Evolutionary conservation across 2,888 invertebrate genomes (phyloP).

Genomic region (Patella depressa): DNA sequence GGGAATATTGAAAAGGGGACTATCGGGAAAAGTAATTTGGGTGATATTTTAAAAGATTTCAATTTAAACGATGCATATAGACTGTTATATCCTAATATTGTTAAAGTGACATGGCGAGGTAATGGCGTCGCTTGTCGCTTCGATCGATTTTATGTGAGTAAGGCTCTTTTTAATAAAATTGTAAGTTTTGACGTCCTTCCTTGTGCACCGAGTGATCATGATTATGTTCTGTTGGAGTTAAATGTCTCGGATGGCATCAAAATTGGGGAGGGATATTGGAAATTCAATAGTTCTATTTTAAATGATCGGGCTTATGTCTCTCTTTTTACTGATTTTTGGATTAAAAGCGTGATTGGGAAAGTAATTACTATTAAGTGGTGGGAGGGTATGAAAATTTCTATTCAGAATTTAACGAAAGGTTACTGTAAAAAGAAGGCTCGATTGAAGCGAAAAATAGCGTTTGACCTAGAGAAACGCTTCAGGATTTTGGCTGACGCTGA

Average conservation of each 20-base stretch:
- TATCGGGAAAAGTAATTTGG: not conserved
- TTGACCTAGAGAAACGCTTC: not conserved
- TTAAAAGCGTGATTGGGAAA: not conserved
- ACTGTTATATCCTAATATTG: not conserved
- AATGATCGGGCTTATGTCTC: conserved; percentile 4
- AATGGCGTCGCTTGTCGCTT: not conserved
- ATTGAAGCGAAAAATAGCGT: not conserved
- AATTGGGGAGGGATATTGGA: not conserved
- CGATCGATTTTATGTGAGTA: conserved; percentile 4
- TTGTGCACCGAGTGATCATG: not conserved
- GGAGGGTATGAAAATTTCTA: conserved; percentile 1
- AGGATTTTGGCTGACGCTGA: not conserved
- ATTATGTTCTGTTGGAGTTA: not conserved
- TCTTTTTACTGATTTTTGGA: not conserved
- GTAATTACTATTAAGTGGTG: not conserved
- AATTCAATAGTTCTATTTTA: not conserved
- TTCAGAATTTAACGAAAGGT: not conserved
- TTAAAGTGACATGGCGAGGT: conserved; percentile 7
- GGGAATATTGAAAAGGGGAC: not conserved
- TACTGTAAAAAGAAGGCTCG: not conserved
- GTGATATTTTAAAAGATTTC: not conserved
- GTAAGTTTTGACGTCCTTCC: not conserved
- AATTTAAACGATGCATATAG: conserved; percentile 2
- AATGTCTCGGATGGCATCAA: not conserved
- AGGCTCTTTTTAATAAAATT: not conserved